Evolutionary conservation across 2,888 invertebrate species (phyloP), one percentile per base, ranked within the genome.

Genomic region (Pocota personata): DNA sequence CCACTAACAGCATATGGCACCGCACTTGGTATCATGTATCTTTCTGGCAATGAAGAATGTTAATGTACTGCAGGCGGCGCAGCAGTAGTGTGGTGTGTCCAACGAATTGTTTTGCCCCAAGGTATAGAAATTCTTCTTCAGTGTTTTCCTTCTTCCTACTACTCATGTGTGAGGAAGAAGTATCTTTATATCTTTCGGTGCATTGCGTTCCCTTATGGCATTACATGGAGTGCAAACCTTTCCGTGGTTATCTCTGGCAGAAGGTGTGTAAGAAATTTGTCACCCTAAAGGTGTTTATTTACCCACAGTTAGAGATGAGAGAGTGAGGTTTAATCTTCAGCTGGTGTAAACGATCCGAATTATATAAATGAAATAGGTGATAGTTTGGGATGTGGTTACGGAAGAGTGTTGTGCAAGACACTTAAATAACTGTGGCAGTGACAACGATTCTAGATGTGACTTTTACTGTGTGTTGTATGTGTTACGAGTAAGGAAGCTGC

Each of bases 1-100:
- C 27, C 48, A 37, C 71, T 37, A 72, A 40, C 40, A 52, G 62
- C 78, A 79, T 62, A 78, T 69, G 57, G 67, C 73, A 83, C 73
- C 60, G 72, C 52, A 37, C 27, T 14, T 57, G 72, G 60, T 83
- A 73, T 83, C 83, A 71, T 30, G 62, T 78, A 84, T 73, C 79
- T 69, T 55, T 55, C 14, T 35, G 60, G 69, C 73, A 43, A 35
- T 69, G 75, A 73, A 48, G 73, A 83, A 83, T 83, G 78, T 78
- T 78, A 73, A 73, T 62, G 62, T 62, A 71, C 67, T 46, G 24
- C 35, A 21, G 40, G 40, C 40, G 40, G 40, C 10, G 43, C n/a
- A n/a, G 37, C 55, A 57, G 35, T 46, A 52, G 50, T 30, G 35
- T 19, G 32, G n/a, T 27, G 32, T 6, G 57, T 30, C 32, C 37